Percentiles rank a stretch among this genome's conserved stretches.
These are phyloP conservation scores for Dascyllus trimaculatus DNA, from an alignment of 2,113 vertebrate genomes.

Conservation along the genomic window DNA sequence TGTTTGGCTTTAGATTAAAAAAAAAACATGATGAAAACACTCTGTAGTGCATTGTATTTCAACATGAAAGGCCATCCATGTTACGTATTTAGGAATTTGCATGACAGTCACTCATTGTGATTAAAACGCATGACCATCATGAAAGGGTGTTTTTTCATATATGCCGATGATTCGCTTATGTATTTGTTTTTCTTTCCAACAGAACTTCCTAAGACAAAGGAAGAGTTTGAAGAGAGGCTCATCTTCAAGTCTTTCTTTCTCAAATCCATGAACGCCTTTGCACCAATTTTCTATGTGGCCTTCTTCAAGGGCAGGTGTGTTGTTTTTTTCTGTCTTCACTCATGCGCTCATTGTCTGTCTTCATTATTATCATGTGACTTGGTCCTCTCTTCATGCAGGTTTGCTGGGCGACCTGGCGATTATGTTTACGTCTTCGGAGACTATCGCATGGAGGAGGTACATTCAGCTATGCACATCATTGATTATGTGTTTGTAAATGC, in stretches of 20 bases:
- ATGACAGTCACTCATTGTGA: background rate
- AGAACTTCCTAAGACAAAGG: conserved; percentile 97
- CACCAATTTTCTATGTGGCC: conserved; percentile 98
- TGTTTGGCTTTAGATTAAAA: too few species aligned
- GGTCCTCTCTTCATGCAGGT: conserved; percentile 81
- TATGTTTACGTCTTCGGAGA: conserved; percentile 94
- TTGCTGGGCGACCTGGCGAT: conserved; percentile 93
- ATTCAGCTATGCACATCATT: conserved; percentile 18
- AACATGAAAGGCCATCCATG: background rate
- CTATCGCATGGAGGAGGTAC: conserved; percentile 96
- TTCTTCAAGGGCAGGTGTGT: conserved; percentile 98
- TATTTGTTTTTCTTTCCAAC: conserved; percentile 17
- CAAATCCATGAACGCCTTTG: conserved; percentile 98
- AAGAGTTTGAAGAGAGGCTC: conserved; percentile 93
- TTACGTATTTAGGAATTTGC: too few species aligned
- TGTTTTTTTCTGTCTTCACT: background rate
- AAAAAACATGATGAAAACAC: background rate
- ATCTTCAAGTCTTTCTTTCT: conserved; percentile 96
- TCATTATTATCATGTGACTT: background rate
- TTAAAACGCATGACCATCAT: too few species aligned
- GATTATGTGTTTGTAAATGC: background rate
- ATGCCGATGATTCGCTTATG: too few species aligned
- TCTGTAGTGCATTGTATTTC: background rate
- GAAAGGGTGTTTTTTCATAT: too few species aligned
- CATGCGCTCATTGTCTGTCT: background rate